A percentile compares a stretch with the other conserved stretches of the same genome.
These are phyloP conservation scores for Philereme transversata DNA, from an alignment of 2,888 invertebrate genomes.

Conservation along the genomic window DNA sequence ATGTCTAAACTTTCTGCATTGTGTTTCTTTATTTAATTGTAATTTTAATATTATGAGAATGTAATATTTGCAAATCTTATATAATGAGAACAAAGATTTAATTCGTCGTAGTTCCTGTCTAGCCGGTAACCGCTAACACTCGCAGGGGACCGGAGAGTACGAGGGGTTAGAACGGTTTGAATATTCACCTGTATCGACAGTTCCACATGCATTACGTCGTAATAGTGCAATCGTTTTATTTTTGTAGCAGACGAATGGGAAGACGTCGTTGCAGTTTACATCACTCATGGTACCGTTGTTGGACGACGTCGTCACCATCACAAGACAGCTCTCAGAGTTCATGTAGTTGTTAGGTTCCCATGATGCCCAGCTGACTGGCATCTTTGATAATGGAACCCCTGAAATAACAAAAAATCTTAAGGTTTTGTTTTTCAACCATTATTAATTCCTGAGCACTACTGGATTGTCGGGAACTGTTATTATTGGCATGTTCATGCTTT, in stretches of 20 bases:
- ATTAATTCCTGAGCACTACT: no score
- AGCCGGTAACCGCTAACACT: no score
- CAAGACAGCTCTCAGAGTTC: conserved; percentile 38
- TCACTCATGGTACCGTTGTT: conserved; percentile 22
- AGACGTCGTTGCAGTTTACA: conserved; percentile 13
- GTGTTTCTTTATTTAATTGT: no score
- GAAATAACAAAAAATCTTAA: conserved; percentile 4
- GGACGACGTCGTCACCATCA: conserved; percentile 10
- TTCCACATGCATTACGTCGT: conserved; percentile 25
- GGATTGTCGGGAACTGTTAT: no score
- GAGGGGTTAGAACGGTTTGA: neutral
- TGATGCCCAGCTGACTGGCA: conserved; percentile 32
- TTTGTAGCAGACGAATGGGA: conserved; percentile 31
- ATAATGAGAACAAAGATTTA: no score
- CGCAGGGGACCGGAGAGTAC: no score
- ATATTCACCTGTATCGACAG: conserved; percentile 39
- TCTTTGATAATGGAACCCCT: conserved; percentile 33
- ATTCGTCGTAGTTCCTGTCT: no score
- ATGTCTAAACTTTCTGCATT: no score
- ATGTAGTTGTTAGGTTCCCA: conserved; percentile 37
- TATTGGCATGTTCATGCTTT: no score
- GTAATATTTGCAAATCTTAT: no score
- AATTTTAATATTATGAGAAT: no score
- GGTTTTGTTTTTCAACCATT: neutral
- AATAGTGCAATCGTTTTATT: conserved; percentile 1